Base-by-base conservation (phyloP, 2,888 invertebrate genomes). In the Noctua fimbriata region DNA sequence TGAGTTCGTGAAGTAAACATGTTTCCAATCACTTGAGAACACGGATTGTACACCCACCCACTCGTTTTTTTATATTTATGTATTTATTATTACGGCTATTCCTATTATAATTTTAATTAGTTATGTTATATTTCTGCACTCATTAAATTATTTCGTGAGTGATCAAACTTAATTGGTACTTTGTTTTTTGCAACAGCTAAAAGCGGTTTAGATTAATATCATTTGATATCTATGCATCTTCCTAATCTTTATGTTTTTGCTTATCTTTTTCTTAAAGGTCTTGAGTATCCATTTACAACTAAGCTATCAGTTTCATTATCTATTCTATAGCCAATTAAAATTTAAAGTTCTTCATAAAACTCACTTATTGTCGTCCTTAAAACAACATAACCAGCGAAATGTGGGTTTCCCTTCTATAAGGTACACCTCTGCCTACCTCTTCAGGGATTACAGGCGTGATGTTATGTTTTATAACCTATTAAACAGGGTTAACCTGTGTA, bases 261-360 rank as follows among this genome's bases (percentile, higher is more conserved):
- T 49, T 18, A 71, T 80, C n/a, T 58, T 21, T 67, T 49, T 58
- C 36, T 49, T 55, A 79, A 67, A 79, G 28, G 66, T 71, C 70
- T 28, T 16, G 1, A 3, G n/a, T 67, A 67, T 79, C 21, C 24
- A 72, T 60, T 79, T 41, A 79, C 58, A 69, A 78, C n/a, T 32
- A 28, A n/a, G 3, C 10, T 79, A 67, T 80, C 47, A 44, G 10
- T 58, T 66, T 79, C 41, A 3, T 28, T 41, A 79, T 79, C 28
- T 1, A 0, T 52, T 36, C 21, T 28, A 71, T 0, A 24, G 28
- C 12, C 36, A 73, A 60, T 47, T 47, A 21, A 49, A 21, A 73
- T 75, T 28, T 24, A 18, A 41, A n/a, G 21, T 16, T 41, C 60
- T 55, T 74, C 28, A 49, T 76, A 49, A 52, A 72, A 32, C 4